These are phyloP conservation scores for Enteromius mattozi DNA, from an alignment of 2,797 vertebrate species.

Conservation along the genomic window DNA sequence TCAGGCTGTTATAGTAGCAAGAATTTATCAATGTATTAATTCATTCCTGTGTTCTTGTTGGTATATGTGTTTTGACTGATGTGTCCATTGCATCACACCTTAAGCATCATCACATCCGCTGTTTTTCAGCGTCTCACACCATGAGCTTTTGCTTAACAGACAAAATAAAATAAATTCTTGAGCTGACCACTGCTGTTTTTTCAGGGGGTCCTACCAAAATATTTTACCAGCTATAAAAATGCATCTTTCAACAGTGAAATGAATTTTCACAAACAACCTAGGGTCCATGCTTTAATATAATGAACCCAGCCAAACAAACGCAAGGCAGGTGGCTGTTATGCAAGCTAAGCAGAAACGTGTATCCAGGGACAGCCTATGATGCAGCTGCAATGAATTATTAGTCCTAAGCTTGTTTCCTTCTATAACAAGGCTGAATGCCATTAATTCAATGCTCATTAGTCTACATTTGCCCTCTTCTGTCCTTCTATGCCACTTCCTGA, in stretches of 20 bases:
- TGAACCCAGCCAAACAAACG: constrained; percentile 7
- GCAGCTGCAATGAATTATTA: constrained; percentile 13
- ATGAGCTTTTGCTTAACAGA: neutral
- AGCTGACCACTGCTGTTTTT: neutral
- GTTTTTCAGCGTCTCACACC: neutral
- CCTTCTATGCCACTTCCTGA: constrained; percentile 9
- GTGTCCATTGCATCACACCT: neutral
- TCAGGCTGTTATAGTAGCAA: neutral
- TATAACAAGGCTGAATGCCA: neutral
- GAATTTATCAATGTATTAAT: neutral
- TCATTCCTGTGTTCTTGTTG: neutral
- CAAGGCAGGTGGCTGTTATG: constrained; percentile 12
- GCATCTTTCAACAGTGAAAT: neutral
- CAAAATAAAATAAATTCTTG: neutral
- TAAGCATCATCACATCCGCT: neutral
- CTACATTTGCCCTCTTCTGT: constrained; percentile 14
- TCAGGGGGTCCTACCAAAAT: neutral
- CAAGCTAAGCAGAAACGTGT: constrained; percentile 20
- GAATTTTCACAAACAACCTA: neutral
- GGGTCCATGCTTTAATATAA: neutral
- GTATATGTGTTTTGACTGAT: neutral
- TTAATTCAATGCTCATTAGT: constrained; percentile 4
- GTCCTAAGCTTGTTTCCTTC: neutral
- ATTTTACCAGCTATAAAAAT: neutral
- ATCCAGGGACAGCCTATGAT: constrained; percentile 8